phyloP scores from a whole-genome alignment of 2,113 vertebrate species.

The Saccopteryx leptura region DNA sequence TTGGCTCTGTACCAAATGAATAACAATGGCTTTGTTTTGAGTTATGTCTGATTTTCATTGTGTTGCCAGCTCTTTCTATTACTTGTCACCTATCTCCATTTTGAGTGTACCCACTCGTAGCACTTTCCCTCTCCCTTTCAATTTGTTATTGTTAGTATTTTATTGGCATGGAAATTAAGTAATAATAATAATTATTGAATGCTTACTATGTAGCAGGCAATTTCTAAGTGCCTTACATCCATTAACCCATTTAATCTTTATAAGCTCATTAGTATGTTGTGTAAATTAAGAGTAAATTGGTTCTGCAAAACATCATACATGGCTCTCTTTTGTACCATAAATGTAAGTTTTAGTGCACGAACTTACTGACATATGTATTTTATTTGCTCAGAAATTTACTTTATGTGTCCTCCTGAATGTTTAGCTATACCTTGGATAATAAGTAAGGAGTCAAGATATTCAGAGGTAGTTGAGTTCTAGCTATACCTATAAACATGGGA shows the following conservation, averaged over 20 bases:
- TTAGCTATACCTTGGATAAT: background rate
- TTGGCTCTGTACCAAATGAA: conserved; percentile 53
- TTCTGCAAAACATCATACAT: background rate
- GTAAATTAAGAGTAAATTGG: conserved; percentile 32
- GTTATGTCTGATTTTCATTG: conserved; percentile 52
- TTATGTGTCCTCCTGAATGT: background rate
- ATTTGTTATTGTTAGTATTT: conserved; percentile 64
- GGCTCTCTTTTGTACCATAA: background rate
- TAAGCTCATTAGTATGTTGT: conserved; percentile 10
- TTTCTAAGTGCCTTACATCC: conserved; percentile 20
- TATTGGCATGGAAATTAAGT: conserved; percentile 62
- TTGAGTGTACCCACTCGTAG: background rate
- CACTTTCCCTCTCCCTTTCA: background rate
- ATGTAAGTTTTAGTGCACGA: background rate
- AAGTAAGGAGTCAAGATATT: background rate
- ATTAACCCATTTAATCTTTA: conserved; percentile 61
- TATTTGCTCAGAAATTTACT: conserved; percentile 23
- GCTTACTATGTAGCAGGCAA: conserved; percentile 4
- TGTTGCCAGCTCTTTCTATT: background rate
- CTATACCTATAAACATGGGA: conserved; percentile 2
- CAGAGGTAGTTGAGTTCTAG: conserved; percentile 30
- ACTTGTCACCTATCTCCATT: background rate
- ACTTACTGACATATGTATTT: background rate
- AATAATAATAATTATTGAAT: conserved; percentile 60
- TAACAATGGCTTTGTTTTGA: conserved; percentile 36